A percentile compares a stretch with the other conserved stretches of the same genome.
Evolutionary conservation across 2,113 vertebrate genomes (phyloP).

Genomic region (Nannobrachium achirus): DNA sequence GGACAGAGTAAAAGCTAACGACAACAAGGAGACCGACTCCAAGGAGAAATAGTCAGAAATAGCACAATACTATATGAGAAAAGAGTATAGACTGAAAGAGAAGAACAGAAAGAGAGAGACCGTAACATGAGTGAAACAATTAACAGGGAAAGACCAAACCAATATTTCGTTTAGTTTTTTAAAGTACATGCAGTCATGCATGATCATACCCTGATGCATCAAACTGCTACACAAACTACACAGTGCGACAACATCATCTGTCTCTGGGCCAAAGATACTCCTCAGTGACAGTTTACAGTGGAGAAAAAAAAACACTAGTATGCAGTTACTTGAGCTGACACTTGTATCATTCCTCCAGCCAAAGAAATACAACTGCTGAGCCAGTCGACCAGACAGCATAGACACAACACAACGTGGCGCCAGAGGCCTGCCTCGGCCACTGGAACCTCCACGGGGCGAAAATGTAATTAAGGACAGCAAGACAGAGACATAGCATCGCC

Average conservation of each 20-base stretch:
- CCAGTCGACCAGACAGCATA: slow-evolving; percentile 51
- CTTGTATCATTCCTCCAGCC: slow-evolving; percentile 44
- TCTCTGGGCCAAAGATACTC: slow-evolving; percentile 33
- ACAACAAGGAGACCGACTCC: slow-evolving; percentile 44
- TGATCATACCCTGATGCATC: slow-evolving; percentile 17
- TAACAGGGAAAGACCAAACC: slow-evolving; percentile 46
- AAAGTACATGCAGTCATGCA: slow-evolving; percentile 58
- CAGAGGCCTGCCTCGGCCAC: slow-evolving; percentile 13
- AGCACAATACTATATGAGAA: slow-evolving; percentile 1
- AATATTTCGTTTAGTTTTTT: slow-evolving; percentile 14
- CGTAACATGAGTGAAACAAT: slow-evolving; percentile 36
- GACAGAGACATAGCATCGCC: slow-evolving; percentile 44
- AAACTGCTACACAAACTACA: slow-evolving; percentile 55
- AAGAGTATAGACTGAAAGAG: slow-evolving; percentile 3
- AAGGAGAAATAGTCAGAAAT: slow-evolving; percentile 28
- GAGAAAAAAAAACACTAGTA: slow-evolving; percentile 35
- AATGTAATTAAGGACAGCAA: slow-evolving; percentile 33
- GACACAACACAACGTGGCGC: slow-evolving; percentile 39
- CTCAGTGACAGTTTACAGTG: slow-evolving; percentile 10
- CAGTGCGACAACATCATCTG: slow-evolving; percentile 42
- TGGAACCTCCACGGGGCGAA: slow-evolving; percentile 38
- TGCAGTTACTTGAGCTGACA: slow-evolving; percentile 4
- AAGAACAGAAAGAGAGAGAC: slow-evolving; percentile 18
- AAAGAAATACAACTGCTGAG: slow-evolving; percentile 11
- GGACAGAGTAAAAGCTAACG: slow-evolving; percentile 36